Base-by-base conservation (phyloP, 2,888 invertebrate species). In the Lymantria dispar region DNA sequence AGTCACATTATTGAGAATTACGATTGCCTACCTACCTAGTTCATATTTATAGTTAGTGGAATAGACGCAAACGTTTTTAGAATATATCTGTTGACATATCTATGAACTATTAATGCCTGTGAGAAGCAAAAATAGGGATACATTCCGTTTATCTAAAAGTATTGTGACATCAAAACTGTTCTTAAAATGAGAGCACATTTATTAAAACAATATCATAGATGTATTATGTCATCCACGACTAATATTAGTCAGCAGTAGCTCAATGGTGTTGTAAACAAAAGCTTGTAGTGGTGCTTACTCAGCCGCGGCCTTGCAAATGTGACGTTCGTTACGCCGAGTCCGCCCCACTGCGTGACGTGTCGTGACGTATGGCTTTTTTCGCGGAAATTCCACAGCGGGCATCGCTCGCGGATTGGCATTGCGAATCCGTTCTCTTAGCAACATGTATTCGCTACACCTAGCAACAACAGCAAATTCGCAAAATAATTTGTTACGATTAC, bases 341-440 rank as follows among this genome's bases (percentile, higher is more conserved):
- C 73, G 73, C 73, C 77, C 74, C 71, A 63, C 70, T 58, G 54
- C 58, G 58, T 60, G 68, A 63, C 75, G 84, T 83, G 76, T 58
- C 68, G 78, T 88, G 88, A 87, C 88, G 89, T 85, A 77, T 71
- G 64, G 52, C 57, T 77, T 83, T 87, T 90, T 90, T 90, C 87
- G 88, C 89, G 87, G 87, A 88, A 89, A 85, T 85, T 88, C 87
- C 86, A 75, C 60, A 51, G 83, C 77, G 83, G 81, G 64, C 84
- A 76, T 72, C 77, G 84, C 79, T 79, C 81, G 78, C 80, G 60
- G 64, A 67, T 68, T 43, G 43, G 57, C 56, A 57, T 45, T 60
- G 67, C 64, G 63, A 64, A 66, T 59, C 50, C 58, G 58, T 51
- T 52, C 50, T 48, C 47, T 48, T 33, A 33, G 33, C 33, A 33